A percentile compares a stretch with the other conserved stretches of the same genome.
phyloP scores from a whole-genome alignment of 2,888 invertebrate genomes.

The Ophonus ardosiacus region DNA sequence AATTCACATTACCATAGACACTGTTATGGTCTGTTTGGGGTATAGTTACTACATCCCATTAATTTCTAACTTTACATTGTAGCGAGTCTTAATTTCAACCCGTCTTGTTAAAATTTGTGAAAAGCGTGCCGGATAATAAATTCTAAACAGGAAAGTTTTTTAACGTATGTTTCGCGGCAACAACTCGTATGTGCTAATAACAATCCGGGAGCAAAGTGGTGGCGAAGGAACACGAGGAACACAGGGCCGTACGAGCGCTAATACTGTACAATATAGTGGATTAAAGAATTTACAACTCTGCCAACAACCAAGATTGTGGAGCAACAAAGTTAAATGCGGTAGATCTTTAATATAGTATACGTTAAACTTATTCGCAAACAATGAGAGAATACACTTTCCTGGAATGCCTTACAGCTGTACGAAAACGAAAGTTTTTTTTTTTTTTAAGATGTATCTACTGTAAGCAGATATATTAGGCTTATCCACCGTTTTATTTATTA shows the following conservation, averaged over 20 bases:
- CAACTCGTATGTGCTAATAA: constrained; percentile 45
- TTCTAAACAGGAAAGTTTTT: constrained; percentile 43
- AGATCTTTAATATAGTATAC: too few relatives aligned
- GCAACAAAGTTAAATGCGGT: too few relatives aligned
- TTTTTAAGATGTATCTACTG: too few relatives aligned
- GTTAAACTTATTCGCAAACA: too few relatives aligned
- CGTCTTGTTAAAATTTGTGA: constrained; percentile 48
- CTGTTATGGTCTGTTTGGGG: constrained; percentile 30
- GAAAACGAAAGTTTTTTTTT: too few relatives aligned
- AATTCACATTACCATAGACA: constrained; percentile 10
- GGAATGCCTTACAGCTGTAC: too few relatives aligned
- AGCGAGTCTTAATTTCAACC: constrained; percentile 38
- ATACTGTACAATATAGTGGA: neutral
- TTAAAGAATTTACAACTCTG: neutral
- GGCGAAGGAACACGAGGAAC: neutral
- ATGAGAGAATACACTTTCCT: too few relatives aligned
- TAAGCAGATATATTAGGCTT: too few relatives aligned
- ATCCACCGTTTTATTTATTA: too few relatives aligned
- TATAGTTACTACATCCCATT: neutral
- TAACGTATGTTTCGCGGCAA: constrained; percentile 21
- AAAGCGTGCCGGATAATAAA: constrained; percentile 47
- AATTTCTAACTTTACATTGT: constrained; percentile 31
- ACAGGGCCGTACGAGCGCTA: neutral
- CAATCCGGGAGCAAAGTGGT: constrained; percentile 12
- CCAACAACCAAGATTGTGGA: too few relatives aligned